Evolutionary conservation across 2,113 vertebrate genomes (phyloP), one percentile per base, ranked within the genome.

Genomic region (Okapia johnstoni): DNA sequence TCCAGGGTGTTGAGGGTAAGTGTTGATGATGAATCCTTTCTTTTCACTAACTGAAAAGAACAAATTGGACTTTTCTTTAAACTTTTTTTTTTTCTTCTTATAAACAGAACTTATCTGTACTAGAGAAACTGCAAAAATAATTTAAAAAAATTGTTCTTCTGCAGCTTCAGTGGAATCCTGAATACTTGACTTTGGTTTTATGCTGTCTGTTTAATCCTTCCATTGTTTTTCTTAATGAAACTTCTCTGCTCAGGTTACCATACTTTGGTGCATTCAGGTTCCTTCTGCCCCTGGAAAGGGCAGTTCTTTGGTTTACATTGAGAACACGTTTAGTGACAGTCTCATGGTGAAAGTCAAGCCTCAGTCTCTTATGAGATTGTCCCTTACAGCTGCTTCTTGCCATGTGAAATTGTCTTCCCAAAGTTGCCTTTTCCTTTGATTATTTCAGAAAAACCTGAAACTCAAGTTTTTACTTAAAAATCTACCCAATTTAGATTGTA

Each of bases 1-100:
- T 93, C 54, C 54, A 96, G 93, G 61, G 25, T 83, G 40, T 97
- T 40, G 61, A 87, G 52, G 92, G 90, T 95, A 89, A 97, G 66
- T 89, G 50, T 84, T 66, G 33, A 33, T 70, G 36, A 79, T 93
- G 33, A 98, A 91, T 93, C 16, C 84, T 97, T 95, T 96, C 0
- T 73, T 96, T 97, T 98, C 85, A 98, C 58, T 85, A 96, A 17
- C n/a, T 23, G 26, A 60, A 97, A 96, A 98, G 85, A 98, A 98
- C 43, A 76, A 88, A 96, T 21, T 93, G 96, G 33, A 95, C 81
- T 98, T 97, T 95, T 70, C 36, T 96, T 98, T 97, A 26, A 87
- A 66, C 94, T 36, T 95, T 50, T 43, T n/a, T 6, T 10, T 70
- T 46, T 61, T 54, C 90, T 94, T 92, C 86, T 97, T 97, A 57